phyloP scores from a whole-genome alignment of 2,797 vertebrate genomes.

The Pristis pectinata region DNA sequence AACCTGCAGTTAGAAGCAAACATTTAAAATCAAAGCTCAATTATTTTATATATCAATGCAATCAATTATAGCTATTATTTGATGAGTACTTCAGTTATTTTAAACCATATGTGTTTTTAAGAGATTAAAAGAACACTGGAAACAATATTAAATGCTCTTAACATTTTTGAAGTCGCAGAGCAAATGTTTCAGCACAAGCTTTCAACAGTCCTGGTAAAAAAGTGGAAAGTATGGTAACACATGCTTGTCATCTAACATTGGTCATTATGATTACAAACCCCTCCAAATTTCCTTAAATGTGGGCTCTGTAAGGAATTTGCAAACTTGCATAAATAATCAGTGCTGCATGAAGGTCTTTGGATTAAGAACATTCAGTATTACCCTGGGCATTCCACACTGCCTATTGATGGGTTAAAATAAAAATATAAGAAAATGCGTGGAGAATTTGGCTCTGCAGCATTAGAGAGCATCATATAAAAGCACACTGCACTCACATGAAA shows the following conservation, averaged over 20 bases:
- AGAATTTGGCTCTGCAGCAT: background rate
- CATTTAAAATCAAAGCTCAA: background rate
- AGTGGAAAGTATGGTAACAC: background rate
- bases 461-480: background rate
- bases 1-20: background rate
- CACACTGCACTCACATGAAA: background rate
- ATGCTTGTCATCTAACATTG: background rate
- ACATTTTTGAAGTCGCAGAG: background rate
- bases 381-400: background rate
- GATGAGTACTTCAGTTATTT: background rate
- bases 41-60: background rate
- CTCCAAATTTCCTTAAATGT: background rate
- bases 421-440: background rate
- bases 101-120: background rate
- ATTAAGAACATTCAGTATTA: background rate
- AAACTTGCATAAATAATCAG: too few species aligned
- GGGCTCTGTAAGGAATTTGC: background rate
- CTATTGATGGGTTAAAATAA: background rate
- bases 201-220: background rate
- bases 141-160: background rate
- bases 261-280: background rate
- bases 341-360: too few species aligned
- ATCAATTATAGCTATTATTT: background rate
- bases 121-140: background rate
- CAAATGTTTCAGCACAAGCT: background rate